Evolutionary conservation across 2,888 invertebrate species (phyloP).

Genomic region (Macrosoma leucophasiata): DNA sequence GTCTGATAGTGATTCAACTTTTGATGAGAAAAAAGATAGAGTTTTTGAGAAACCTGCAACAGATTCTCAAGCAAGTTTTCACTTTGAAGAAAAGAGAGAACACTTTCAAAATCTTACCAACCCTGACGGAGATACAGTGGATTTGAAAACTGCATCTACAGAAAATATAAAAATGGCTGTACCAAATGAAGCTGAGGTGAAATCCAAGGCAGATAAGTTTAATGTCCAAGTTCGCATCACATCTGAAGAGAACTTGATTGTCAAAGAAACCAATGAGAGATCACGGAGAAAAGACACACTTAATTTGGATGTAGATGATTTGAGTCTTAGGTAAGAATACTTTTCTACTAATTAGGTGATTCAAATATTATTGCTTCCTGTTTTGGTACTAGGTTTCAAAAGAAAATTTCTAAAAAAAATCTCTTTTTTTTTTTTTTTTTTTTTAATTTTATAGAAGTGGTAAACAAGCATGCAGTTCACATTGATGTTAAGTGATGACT

Average conservation of each 20-base stretch:
- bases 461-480: no score
- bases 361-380: background rate
- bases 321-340: conserved; percentile 62
- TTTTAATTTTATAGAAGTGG: no score
- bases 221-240: conserved; percentile 69
- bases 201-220: conserved; percentile 61
- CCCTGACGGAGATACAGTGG: conserved; percentile 40
- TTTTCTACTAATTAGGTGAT: conserved; percentile 3
- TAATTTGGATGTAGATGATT: conserved; percentile 72
- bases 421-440: background rate
- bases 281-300: conserved; percentile 55
- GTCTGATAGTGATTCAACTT: conserved; percentile 54
- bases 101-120: conserved; percentile 44
- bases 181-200: conserved; percentile 60
- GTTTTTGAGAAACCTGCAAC: conserved; percentile 28
- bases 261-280: conserved; percentile 52
- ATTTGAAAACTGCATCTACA: conserved; percentile 45
- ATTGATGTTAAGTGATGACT: no score
- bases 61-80: conserved; percentile 31
- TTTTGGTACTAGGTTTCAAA: background rate
- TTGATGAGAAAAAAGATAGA: conserved; percentile 35
- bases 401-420: background rate
- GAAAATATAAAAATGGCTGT: conserved; percentile 68
- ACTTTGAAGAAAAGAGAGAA: conserved; percentile 44
- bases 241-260: conserved; percentile 64